Conservation (phyloP, 2,797 vertebrate genomes). For the Arrhamphus sclerolepis region DNA sequence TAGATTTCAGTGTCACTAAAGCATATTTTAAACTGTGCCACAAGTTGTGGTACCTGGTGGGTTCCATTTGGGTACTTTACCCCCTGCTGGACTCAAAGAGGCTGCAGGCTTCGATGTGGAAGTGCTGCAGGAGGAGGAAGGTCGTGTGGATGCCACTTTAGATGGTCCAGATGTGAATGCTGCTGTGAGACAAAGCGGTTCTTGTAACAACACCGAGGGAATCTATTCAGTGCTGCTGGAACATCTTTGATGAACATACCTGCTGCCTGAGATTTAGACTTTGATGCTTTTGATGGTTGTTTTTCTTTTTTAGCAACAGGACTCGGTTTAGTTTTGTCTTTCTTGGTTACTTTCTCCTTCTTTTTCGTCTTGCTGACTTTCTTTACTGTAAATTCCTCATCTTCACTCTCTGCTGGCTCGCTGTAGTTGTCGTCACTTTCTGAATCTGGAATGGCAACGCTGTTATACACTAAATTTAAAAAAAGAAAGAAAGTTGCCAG, state of each 20-base stretch:
- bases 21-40: not conserved
- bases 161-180: slow-evolving; percentile 40
- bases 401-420: slow-evolving; percentile 79
- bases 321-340: slow-evolving; percentile 57
- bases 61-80: slow-evolving; percentile 85
- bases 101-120: slow-evolving; percentile 61
- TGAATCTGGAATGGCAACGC: slow-evolving; percentile 54
- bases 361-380: slow-evolving; percentile 77
- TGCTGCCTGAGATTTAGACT: slow-evolving; percentile 59
- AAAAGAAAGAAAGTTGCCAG: not conserved
- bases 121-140: slow-evolving; percentile 45
- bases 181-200: slow-evolving; percentile 28
- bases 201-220: not conserved
- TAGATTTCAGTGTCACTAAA: not conserved
- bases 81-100: slow-evolving; percentile 75
- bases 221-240: not conserved
- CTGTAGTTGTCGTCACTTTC: slow-evolving; percentile 83
- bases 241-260: slow-evolving; percentile 60
- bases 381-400: slow-evolving; percentile 81
- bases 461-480: not conserved
- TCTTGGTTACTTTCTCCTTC: slow-evolving; percentile 72
- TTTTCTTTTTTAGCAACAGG: slow-evolving; percentile 68
- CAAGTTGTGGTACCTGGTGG: slow-evolving; percentile 84
- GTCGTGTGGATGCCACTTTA: slow-evolving; percentile 50
- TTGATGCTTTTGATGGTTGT: slow-evolving; percentile 53